A percentile compares a stretch with the other conserved stretches of the same genome.
These are phyloP conservation scores for Rapana venosa DNA, from an alignment of 2,888 invertebrate species.

Conservation along the genomic window DNA sequence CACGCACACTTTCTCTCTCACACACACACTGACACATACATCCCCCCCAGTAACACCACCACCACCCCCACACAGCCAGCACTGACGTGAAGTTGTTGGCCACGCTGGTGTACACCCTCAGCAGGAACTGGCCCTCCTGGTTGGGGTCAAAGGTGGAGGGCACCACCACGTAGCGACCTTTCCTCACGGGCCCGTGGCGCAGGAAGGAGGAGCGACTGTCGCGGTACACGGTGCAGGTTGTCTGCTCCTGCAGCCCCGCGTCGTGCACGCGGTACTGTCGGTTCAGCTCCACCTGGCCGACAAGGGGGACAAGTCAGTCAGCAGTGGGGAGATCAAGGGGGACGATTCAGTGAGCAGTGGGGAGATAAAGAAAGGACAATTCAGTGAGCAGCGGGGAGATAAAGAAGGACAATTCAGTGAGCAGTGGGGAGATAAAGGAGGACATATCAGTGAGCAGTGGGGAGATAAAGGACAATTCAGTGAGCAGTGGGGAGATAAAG, in stretches of 20 bases:
- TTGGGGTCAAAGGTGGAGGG: conserved; percentile 82
- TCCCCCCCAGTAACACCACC: neutral
- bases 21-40: neutral
- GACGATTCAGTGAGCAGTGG: too few relatives aligned
- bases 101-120: conserved; percentile 79
- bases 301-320: too few relatives aligned
- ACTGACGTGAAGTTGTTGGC: conserved; percentile 72
- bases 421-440: too few relatives aligned
- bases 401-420: too few relatives aligned
- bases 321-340: too few relatives aligned
- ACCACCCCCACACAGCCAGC: neutral
- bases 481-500: too few relatives aligned
- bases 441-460: too few relatives aligned
- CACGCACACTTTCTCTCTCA: neutral
- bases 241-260: conserved; percentile 70
- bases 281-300: conserved; percentile 77
- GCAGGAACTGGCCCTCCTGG: conserved; percentile 80
- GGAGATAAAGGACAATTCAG: too few relatives aligned
- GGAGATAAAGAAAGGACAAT: too few relatives aligned
- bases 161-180: conserved; percentile 81
- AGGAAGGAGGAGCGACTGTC: conserved; percentile 79
- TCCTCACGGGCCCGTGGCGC: conserved; percentile 71
- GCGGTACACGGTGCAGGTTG: conserved; percentile 78
- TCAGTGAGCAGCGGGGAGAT: too few relatives aligned
- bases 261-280: conserved; percentile 79